Percentiles rank a stretch among this genome's conserved stretches.
Evolutionary conservation across 1,140 invertebrate genomes (phyloP).

Genomic region (Acromyrmex heyeri): DNA sequence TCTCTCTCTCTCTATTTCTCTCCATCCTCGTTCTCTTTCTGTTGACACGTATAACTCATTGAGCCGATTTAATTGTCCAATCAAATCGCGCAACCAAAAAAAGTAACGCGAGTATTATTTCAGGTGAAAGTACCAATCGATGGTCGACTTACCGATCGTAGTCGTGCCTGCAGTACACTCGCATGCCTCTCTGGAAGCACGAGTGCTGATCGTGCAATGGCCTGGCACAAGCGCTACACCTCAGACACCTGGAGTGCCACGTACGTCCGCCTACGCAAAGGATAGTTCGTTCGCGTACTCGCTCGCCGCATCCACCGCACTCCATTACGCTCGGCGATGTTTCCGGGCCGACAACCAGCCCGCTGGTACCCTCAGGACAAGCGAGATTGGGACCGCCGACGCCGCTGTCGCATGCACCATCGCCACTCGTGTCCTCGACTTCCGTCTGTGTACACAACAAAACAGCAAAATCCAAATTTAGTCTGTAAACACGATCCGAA

Average conservation of each 20-base stretch:
- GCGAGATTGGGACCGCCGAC: slow-evolving; percentile 71
- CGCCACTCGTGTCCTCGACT: slow-evolving; percentile 79
- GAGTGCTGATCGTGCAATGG: slow-evolving; percentile 85
- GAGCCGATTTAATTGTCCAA: slow-evolving; percentile 15
- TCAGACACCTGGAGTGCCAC: slow-evolving; percentile 85
- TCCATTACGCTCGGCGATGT: slow-evolving; percentile 82
- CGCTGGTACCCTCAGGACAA: slow-evolving; percentile 56
- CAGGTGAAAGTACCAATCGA: slow-evolving; percentile 42
- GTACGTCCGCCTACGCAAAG: slow-evolving; percentile 85
- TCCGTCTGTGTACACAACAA: slow-evolving; percentile 78
- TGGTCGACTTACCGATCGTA: slow-evolving; percentile 83
- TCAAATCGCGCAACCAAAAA: background rate
- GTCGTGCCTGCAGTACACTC: slow-evolving; percentile 85
- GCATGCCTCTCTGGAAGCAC: slow-evolving; percentile 84
- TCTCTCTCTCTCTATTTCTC: slow-evolving; percentile 15
- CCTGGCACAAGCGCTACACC: slow-evolving; percentile 84
- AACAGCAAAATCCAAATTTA: slow-evolving; percentile 20
- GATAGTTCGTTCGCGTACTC: slow-evolving; percentile 84
- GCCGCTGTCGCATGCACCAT: slow-evolving; percentile 75
- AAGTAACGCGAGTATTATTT: slow-evolving; percentile 25
- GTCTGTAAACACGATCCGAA: background rate
- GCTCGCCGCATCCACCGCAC: slow-evolving; percentile 85
- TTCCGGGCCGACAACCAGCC: slow-evolving; percentile 74
- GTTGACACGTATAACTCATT: slow-evolving; percentile 14
- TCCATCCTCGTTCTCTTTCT: background rate